Evolutionary conservation across 2,888 invertebrate species (phyloP).

Genomic region (Sphecodes monilicornis): DNA sequence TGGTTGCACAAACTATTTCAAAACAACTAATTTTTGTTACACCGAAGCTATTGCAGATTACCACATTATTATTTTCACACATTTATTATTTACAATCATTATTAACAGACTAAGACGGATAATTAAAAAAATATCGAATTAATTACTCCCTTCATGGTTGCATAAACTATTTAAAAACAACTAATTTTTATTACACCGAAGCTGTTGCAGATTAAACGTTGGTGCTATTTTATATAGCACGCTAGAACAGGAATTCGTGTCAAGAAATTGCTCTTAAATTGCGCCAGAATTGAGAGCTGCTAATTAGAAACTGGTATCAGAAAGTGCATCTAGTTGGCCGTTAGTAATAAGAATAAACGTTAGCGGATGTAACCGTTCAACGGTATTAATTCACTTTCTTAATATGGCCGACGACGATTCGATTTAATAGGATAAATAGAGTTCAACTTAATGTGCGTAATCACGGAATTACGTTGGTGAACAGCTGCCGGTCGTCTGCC

Average conservation of each 20-base stretch:
- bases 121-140: too few species aligned
- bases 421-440: background rate
- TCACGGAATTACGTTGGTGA: background rate
- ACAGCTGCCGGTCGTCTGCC: background rate
- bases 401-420: conserved; percentile 23
- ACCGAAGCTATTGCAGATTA: background rate
- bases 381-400: conserved; percentile 35
- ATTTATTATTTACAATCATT: too few species aligned
- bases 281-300: background rate
- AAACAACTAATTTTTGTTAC: background rate
- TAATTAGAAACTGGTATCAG: conserved; percentile 13
- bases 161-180: too few species aligned
- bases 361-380: conserved; percentile 11
- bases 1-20: too few species aligned
- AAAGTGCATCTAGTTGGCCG: conserved; percentile 9
- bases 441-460: background rate
- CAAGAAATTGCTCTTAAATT: background rate
- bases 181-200: too few species aligned
- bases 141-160: too few species aligned
- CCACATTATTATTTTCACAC: too few species aligned
- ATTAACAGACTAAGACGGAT: too few species aligned
- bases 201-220: background rate
- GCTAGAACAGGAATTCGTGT: background rate
- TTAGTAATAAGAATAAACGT: conserved; percentile 3
- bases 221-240: background rate